Evolutionary conservation across 2,888 invertebrate genomes (phyloP), one percentile per base, ranked within the genome.

Genomic region (Chymomyza amoena): DNA sequence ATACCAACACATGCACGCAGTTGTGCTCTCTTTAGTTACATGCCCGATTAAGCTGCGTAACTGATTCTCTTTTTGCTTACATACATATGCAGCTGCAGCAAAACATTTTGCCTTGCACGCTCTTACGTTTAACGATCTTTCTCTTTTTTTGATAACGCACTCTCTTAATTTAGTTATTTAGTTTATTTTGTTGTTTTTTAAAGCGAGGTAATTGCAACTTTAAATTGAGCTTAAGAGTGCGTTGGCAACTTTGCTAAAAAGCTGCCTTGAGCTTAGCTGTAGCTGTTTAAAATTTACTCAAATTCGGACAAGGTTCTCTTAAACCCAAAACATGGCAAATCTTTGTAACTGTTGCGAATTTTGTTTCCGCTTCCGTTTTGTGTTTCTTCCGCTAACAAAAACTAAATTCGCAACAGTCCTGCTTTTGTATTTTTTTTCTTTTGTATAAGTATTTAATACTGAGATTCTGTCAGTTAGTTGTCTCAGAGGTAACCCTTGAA

Each of bases 401-500:
- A 32, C 32, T 7, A 32, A 32, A 32, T 32, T 7, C 9, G 32
- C 4, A 32, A 32, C 7, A 6, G 32, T 9, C 25, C 16, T 32
- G 32, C 45, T 65, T 18, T 18, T 54, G 54, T 54, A 18, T 16
- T 25, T 28, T 20, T 57, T 5, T 56, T 3, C 50, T 59, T 64
- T 61, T 64, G 15, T 59, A 66, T 82, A 76, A 32, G 25, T 64
- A 59, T 78, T 70, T 84, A 84, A 84, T 84, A 84, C 84, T 84
- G 84, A 84, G 84, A 84, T 84, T 84, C 84, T 81, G 78, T 75
- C 80, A 72, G 76, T 77, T 85, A 76, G 84, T 76, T 76, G 81
- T 83, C 79, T 79, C 79, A 81, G 32, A 32, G 79, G 77, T 75
- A 66, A 39, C 60, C 39, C 70, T 77, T 64, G 69, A 71, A 64